phyloP scores from a whole-genome alignment of 2,797 vertebrate genomes.

The Nannoperca obscura region DNA sequence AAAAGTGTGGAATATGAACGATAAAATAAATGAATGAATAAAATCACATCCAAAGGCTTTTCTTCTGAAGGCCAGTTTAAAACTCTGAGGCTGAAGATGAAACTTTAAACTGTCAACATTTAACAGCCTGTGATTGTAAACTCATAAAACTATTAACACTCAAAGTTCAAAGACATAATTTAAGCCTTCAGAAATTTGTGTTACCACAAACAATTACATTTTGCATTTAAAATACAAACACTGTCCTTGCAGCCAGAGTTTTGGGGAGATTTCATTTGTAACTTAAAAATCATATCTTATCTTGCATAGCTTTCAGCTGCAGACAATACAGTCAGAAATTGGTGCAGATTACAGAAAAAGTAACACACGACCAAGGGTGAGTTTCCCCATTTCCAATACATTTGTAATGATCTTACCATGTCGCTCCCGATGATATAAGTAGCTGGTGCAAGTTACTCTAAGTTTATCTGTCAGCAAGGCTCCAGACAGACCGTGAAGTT shows the following conservation, averaged over 20 bases:
- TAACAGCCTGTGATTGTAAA: neutral
- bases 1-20: constrained; percentile 19
- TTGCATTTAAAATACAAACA: neutral
- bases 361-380: neutral
- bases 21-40: no score
- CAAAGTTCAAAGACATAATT: neutral
- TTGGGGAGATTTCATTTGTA: neutral
- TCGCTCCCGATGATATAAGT: constrained; percentile 21
- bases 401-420: constrained; percentile 67
- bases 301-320: neutral
- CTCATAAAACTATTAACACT: constrained; percentile 13
- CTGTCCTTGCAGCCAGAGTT: neutral
- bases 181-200: neutral
- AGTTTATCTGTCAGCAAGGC: neutral
- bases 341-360: neutral
- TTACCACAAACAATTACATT: neutral
- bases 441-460: neutral
- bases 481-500: constrained; percentile 20
- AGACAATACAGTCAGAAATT: neutral
- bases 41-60: neutral
- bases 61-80: neutral
- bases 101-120: neutral
- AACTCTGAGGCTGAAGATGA: neutral
- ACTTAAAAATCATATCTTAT: neutral
- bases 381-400: neutral